Conservation (phyloP, 2,113 vertebrate genomes). For the Aegithalos caudatus region DNA sequence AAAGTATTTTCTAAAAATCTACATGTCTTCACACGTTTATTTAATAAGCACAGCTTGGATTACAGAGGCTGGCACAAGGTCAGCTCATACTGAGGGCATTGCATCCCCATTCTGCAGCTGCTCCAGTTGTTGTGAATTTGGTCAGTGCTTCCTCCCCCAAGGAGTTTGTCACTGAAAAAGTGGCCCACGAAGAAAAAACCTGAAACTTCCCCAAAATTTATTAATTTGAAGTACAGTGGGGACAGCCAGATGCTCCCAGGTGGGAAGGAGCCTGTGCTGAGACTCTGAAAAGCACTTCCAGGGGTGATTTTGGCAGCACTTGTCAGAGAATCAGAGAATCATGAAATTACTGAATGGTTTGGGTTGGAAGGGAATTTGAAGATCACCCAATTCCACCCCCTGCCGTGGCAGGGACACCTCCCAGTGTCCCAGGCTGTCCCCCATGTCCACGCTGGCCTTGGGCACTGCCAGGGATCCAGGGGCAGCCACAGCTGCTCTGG, state of each 20-base stretch:
- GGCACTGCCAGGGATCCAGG: background rate
- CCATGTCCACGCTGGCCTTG: background rate
- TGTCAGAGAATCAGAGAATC: background rate
- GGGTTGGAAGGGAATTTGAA: background rate
- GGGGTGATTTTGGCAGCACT: background rate
- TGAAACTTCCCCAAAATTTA: background rate
- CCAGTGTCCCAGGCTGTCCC: background rate
- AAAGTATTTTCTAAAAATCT: background rate
- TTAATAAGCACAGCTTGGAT: background rate
- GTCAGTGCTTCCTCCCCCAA: background rate
- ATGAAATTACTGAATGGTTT: no score
- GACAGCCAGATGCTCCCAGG: background rate
- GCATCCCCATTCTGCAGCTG: background rate
- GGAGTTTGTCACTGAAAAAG: background rate
- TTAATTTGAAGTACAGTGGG: background rate
- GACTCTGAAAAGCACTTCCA: background rate
- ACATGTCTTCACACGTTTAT: background rate
- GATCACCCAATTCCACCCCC: fast-evolving
- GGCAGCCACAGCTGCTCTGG: background rate
- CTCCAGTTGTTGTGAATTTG: background rate
- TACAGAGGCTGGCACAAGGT: background rate
- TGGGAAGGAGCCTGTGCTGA: background rate
- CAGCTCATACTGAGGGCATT: background rate
- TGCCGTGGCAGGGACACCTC: background rate
- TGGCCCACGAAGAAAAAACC: background rate